These are phyloP conservation scores for Amiota mariae DNA, from an alignment of 2,888 invertebrate genomes.

Conservation along the genomic window DNA sequence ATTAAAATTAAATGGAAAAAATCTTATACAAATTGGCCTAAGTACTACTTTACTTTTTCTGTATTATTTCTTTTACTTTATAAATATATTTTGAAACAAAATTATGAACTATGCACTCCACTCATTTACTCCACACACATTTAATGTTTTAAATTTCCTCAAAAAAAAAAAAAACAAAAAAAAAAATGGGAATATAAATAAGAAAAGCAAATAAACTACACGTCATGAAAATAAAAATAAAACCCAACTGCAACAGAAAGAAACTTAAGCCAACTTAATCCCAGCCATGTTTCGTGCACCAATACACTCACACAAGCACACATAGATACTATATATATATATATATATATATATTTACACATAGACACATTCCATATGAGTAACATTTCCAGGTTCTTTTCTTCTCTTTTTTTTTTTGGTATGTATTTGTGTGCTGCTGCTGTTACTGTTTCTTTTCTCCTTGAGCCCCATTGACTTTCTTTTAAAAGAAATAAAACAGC, in stretches of 20 bases:
- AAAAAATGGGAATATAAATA: conserved; percentile 17
- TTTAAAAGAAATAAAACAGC: conserved; percentile 16
- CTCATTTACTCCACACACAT: neutral
- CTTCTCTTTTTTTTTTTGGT: neutral
- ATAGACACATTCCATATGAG: neutral
- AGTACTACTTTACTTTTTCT: no score
- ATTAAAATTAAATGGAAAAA: no score
- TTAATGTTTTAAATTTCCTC: neutral
- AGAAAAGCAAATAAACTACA: conserved; percentile 17
- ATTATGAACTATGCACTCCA: conserved; percentile 30
- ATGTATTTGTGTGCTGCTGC: neutral
- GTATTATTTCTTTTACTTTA: neutral
- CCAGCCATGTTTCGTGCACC: conserved; percentile 45
- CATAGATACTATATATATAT: conserved; percentile 30
- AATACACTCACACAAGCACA: conserved; percentile 54
- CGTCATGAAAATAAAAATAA: conserved; percentile 47
- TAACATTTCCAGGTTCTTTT: conserved; percentile 31
- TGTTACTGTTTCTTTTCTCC: neutral
- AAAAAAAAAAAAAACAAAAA: conserved; percentile 23
- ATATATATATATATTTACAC: no score
- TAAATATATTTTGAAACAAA: neutral
- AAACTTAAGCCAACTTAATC: conserved; percentile 68
- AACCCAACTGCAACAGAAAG: conserved; percentile 45
- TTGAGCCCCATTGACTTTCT: conserved; percentile 11
- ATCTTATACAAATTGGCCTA: no score